phyloP scores from a whole-genome alignment of 1,140 invertebrate genomes.

The Orius insidiosus region DNA sequence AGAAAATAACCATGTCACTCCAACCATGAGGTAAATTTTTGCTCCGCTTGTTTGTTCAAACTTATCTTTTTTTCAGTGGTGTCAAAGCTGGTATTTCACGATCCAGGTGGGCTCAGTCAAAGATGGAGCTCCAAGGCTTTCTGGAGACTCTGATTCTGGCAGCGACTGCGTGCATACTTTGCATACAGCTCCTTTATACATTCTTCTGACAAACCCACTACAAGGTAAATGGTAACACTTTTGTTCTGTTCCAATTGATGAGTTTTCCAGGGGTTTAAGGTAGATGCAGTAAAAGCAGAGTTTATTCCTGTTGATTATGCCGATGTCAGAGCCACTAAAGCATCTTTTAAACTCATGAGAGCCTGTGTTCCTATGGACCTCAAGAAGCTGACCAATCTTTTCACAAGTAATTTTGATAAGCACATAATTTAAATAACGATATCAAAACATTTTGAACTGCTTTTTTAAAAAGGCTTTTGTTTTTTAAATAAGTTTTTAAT shows the following conservation, averaged over 20 bases:
- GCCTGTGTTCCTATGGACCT: slow-evolving; percentile 73
- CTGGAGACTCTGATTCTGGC: slow-evolving; percentile 47
- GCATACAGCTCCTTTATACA: slow-evolving; percentile 61
- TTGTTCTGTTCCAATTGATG: slow-evolving; percentile 6
- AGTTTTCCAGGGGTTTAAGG: slow-evolving; percentile 41
- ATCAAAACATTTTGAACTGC: too few species aligned
- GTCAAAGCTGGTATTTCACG: slow-evolving; percentile 41
- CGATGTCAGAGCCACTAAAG: slow-evolving; percentile 77
- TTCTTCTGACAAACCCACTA: slow-evolving; percentile 69
- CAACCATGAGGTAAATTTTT: slow-evolving; percentile 58
- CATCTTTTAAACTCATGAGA: slow-evolving; percentile 80
- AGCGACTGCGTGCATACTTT: slow-evolving; percentile 45
- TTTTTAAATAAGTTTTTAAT: too few species aligned
- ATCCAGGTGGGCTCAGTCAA: slow-evolving; percentile 59
- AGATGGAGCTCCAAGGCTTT: slow-evolving; percentile 33
- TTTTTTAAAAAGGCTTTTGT: too few species aligned
- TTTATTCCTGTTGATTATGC: slow-evolving; percentile 89
- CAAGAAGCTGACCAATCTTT: slow-evolving; percentile 55
- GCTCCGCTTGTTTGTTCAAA: slow-evolving; percentile 30
- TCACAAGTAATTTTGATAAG: slow-evolving; percentile 30
- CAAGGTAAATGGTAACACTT: slow-evolving; percentile 44
- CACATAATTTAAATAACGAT: too few species aligned
- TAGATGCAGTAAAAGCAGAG: slow-evolving; percentile 57
- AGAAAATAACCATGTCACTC: slow-evolving; percentile 25
- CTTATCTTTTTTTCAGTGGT: slow-evolving; percentile 32